These are phyloP conservation scores for Syritta pipiens DNA, from an alignment of 2,888 invertebrate species.

Conservation along the genomic window DNA sequence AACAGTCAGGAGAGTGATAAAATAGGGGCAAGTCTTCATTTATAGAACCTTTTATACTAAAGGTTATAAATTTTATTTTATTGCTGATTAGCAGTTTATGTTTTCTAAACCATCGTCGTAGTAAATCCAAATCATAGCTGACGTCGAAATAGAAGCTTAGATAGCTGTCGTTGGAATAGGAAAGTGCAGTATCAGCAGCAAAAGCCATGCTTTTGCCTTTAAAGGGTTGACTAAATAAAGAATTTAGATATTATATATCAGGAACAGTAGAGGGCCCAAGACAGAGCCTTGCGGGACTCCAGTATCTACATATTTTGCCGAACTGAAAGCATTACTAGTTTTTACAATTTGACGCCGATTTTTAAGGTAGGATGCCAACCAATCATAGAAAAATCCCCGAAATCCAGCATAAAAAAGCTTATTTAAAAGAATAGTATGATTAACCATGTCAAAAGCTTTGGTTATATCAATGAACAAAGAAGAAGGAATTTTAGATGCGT, in stretches of 20 bases:
- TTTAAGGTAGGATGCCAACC: no score
- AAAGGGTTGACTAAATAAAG: not conserved
- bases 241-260: not conserved
- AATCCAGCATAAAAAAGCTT: no score
- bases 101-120: not conserved
- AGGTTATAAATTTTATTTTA: not conserved
- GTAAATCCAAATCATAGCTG: not conserved
- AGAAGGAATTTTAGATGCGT: no score
- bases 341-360: no score
- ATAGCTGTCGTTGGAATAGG: not conserved
- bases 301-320: no score
- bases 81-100: slow-evolving; percentile 3
- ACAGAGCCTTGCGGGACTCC: not conserved
- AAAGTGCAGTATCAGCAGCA: not conserved
- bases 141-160: not conserved
- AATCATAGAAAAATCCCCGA: no score
- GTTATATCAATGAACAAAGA: no score
- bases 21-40: not conserved
- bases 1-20: not conserved
- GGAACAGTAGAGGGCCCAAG: no score
- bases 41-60: not conserved
- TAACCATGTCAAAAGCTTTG: no score
- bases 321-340: no score
- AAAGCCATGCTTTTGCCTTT: not conserved
- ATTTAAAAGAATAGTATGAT: no score